Base-by-base conservation (phyloP, 2,113 vertebrate genomes). In the Clarias gariepinus region DNA sequence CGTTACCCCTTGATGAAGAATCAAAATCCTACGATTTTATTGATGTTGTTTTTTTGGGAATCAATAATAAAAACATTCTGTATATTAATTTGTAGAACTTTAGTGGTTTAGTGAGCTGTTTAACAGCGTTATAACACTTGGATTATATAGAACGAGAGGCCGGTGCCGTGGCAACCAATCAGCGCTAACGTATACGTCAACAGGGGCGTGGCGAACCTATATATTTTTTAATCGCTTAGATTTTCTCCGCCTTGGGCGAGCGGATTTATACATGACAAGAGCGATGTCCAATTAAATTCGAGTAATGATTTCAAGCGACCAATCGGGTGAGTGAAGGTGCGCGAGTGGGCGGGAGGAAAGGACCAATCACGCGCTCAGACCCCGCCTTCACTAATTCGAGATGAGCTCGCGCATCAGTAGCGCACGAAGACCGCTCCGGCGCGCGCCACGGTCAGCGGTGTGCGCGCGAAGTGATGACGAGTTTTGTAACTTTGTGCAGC, bases 161-260 rank as follows among this genome's bases (percentile, higher is more conserved):
- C 6, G 74, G 25, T 28, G 47, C 52, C 23, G 2, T 7, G 18
- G 21, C 47, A 18, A 19, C 81, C 85, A 61, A 85, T 23, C 80
- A 69, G 71, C 16, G 52, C 12, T 21, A 7, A 12, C 3, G 55
- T 5, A 58, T 19, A 25, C 60, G 36, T 71, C 53, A 53, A 8
- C 12, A 66, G 82, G 60, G 88, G 69, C 25, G 88, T 73, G 85
- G 68, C 63, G 84, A 82, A 82, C 61, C 68, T 61, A 68, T 33
- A 12, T 4, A 16, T 30, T 8, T 8, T n/a, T 1, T 15, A 10
- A 1, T 11, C 25, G 18, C 36, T 21, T 7, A n/a, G 33, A 11
- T 60, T 73, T 53, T 36, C 79, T 41, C 23, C 21, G 13, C 10
- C 21, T 82, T 25, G 23, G 8, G 79, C 19, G 12, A 15, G 30